Base-by-base conservation (phyloP, 1,140 invertebrate genomes). In the Propsilocerus akamusi region DNA sequence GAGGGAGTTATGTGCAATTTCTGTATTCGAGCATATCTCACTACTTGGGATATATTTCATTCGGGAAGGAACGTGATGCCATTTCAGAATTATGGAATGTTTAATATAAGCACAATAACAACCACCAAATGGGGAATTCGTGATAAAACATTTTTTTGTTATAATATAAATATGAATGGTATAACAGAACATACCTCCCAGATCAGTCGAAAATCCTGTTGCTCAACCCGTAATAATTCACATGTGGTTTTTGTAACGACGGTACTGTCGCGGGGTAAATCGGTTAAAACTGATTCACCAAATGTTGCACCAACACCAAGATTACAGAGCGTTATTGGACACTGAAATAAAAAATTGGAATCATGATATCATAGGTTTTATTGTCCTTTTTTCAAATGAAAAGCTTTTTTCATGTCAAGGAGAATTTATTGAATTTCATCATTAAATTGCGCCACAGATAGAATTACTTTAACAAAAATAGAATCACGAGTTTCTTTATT, bases 121-220 rank as follows among this genome's bases (percentile, higher is more conserved):
- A n/a, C n/a, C n/a, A n/a, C n/a, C n/a, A n/a, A n/a, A n/a, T n/a
- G n/a, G n/a, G n/a, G n/a, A n/a, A n/a, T n/a, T n/a, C n/a, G n/a
- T n/a, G n/a, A n/a, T n/a, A n/a, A n/a, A n/a, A 37, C 32, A 37
- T 20, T 14, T 20, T 37, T 37, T 4, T 37, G 11, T 4, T 4
- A n/a, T n/a, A n/a, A n/a, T n/a, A n/a, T n/a, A n/a, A n/a, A n/a
- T n/a, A n/a, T n/a, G n/a, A n/a, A n/a, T n/a, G n/a, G n/a, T n/a
- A n/a, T n/a, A n/a, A n/a, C n/a, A n/a, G n/a, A n/a, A n/a, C 71
- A 70, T 71, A 86, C 82, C 75, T 84, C 80, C 78, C 80, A 84
- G 49, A 86, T 74, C 41, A 80, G 69, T 58, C 77, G 76, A 63
- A 86, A 83, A 65, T 85, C 82, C 55, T 76, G 73, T 57, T 81